A percentile compares a stretch with the other conserved stretches of the same genome.
phyloP scores from a whole-genome alignment of 2,797 vertebrate genomes.

The Gymnopithys bicolor region DNA sequence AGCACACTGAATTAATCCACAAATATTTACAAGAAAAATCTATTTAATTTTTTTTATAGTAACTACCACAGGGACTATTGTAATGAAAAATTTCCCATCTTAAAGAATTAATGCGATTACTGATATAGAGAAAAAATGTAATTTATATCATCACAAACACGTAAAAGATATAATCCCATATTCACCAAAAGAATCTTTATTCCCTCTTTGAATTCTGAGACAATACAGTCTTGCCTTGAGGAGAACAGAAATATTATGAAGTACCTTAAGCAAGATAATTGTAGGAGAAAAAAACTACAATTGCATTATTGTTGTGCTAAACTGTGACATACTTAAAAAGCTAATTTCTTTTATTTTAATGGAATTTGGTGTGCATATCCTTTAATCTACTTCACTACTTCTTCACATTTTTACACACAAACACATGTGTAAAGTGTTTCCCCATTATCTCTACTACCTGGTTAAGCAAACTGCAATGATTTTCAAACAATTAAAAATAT shows the following conservation, averaged over 20 bases:
- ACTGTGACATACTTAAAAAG: constrained; percentile 75
- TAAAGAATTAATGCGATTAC: constrained; percentile 73
- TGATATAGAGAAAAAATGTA: constrained; percentile 66
- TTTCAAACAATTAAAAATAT: constrained; percentile 51
- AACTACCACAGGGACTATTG: constrained; percentile 73
- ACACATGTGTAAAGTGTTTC: constrained; percentile 34
- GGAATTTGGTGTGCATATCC: constrained; percentile 63
- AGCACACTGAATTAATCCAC: constrained; percentile 56
- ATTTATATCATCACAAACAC: constrained; percentile 72
- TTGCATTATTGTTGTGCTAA: constrained; percentile 74
- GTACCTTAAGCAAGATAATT: constrained; percentile 75
- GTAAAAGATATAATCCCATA: constrained; percentile 70
- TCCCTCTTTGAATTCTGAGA: constrained; percentile 68
- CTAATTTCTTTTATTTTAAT: constrained; percentile 73
- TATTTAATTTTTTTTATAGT: constrained; percentile 66
- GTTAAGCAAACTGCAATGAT: neutral
- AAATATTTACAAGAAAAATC: constrained; percentile 72
- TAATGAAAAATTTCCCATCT: constrained; percentile 72
- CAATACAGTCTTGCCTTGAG: constrained; percentile 72
- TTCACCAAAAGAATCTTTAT: constrained; percentile 69
- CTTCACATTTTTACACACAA: constrained; percentile 36
- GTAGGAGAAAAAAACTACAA: constrained; percentile 58
- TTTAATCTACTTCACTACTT: constrained; percentile 58
- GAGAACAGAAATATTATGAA: constrained; percentile 72
- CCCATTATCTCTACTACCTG: constrained; percentile 3